Percentiles rank a stretch among this genome's conserved stretches.
Evolutionary conservation across 2,797 vertebrate genomes (phyloP).

Genomic region (Garrulus glandarius): DNA sequence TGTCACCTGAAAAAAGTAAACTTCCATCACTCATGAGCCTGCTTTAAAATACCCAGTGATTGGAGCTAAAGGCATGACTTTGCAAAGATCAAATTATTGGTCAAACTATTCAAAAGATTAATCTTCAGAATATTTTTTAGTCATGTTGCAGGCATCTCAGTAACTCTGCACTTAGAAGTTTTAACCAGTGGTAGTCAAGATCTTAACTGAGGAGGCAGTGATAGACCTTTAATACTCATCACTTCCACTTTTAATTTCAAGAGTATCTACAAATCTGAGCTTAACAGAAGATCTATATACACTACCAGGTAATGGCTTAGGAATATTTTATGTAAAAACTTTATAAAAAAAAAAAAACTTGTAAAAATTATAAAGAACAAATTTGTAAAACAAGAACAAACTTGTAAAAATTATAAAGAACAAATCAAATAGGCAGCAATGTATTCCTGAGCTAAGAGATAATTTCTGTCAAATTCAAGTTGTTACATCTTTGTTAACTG

Average conservation of each 20-base stretch:
- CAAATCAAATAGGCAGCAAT: neutral
- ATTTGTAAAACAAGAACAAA: too few species aligned
- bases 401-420: neutral
- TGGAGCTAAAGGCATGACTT: neutral
- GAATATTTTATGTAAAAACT: neutral
- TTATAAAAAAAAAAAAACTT: too few species aligned
- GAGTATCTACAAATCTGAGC: neutral
- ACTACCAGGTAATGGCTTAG: neutral
- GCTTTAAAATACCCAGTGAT: neutral
- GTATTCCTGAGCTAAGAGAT: neutral
- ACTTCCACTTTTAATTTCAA: neutral
- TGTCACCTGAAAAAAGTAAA: slow-evolving; percentile 8
- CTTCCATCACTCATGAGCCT: neutral
- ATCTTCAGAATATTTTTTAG: neutral
- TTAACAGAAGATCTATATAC: neutral
- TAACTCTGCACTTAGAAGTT: neutral
- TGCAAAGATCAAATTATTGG: neutral
- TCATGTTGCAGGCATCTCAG: neutral
- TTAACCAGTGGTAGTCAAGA: neutral
- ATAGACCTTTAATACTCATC: neutral
- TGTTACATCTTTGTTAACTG: neutral
- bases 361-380: neutral
- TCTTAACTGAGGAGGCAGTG: neutral
- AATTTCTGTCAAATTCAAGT: neutral
- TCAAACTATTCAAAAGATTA: neutral